A percentile compares a stretch with the other conserved stretches of the same genome.
Evolutionary conservation across 2,888 invertebrate species (phyloP).

Genomic region (Drosophila tanythrix): DNA sequence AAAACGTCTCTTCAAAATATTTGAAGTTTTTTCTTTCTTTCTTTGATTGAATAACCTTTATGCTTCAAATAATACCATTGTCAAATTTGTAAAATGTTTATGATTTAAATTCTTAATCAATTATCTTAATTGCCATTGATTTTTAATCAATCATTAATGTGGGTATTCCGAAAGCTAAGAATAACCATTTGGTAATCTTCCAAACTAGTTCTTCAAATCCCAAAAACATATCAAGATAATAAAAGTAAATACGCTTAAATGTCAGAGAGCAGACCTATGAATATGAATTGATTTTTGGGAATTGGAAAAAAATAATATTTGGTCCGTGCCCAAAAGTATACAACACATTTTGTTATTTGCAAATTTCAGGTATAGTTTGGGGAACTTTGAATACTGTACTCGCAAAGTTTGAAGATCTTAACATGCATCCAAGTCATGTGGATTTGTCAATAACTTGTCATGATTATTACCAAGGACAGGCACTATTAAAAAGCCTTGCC

Average conservation of each 20-base stretch:
- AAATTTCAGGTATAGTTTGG: neutral
- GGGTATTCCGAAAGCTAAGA: neutral
- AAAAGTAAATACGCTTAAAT: neutral
- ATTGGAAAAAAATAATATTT: neutral
- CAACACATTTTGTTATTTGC: neutral
- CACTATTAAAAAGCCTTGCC: constrained; percentile 4
- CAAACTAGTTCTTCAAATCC: neutral
- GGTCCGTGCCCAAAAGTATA: constrained; percentile 3
- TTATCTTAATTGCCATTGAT: constrained; percentile 5
- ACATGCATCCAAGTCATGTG: neutral
- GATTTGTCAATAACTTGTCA: constrained; percentile 12
- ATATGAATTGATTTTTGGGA: neutral
- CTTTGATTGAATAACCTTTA: neutral
- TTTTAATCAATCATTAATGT: neutral
- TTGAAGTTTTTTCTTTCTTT: neutral
- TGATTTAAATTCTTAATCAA: neutral
- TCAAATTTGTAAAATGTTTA: neutral
- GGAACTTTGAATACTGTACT: neutral
- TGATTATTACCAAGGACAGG: constrained; percentile 4
- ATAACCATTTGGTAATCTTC: neutral
- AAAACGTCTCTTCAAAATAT: constrained; percentile 3
- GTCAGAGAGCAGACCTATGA: neutral
- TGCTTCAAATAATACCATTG: constrained; percentile 1
- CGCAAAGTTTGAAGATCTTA: neutral
- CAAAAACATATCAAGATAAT: neutral